Percentiles rank a stretch among this genome's conserved stretches.
phyloP scores from a whole-genome alignment of 2,888 invertebrate species.

The Lithophane socia region DNA sequence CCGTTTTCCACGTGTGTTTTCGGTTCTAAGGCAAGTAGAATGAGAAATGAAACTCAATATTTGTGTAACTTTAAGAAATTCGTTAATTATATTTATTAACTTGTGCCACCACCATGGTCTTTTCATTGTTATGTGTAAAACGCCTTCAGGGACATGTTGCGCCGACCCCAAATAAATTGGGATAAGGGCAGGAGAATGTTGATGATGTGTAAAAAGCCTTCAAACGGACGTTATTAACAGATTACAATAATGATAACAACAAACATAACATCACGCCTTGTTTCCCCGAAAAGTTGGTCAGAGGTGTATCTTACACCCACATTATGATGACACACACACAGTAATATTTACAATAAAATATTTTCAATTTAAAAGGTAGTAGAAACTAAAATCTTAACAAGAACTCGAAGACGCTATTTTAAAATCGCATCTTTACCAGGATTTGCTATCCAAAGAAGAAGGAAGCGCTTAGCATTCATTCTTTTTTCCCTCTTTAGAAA shows the following conservation, averaged over 20 bases:
- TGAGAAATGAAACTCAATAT: neutral
- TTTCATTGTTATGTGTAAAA: slow-evolving; percentile 6
- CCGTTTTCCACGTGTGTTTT: neutral
- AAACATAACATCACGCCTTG: too few relatives aligned
- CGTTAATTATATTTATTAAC: neutral
- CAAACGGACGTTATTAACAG: neutral
- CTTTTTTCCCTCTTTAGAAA: slow-evolving; percentile 20
- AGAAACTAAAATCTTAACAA: neutral
- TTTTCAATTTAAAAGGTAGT: neutral
- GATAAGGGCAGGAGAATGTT: too few relatives aligned
- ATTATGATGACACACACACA: too few relatives aligned
- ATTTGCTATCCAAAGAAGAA: slow-evolving; percentile 23
- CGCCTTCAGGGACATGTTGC: too few relatives aligned
- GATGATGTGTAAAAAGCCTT: too few relatives aligned
- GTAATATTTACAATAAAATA: neutral
- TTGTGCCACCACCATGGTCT: neutral
- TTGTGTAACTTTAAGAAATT: neutral
- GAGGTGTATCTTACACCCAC: too few relatives aligned
- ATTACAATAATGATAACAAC: neutral
- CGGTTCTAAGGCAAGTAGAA: too few relatives aligned
- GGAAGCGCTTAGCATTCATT: slow-evolving; percentile 6
- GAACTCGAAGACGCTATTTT: slow-evolving; percentile 10
- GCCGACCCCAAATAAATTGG: too few relatives aligned
- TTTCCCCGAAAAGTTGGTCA: too few relatives aligned
- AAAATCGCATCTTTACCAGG: slow-evolving; percentile 1